A percentile compares a stretch with the other conserved stretches of the same genome.
These are phyloP conservation scores for Onychostruthus taczanowskii DNA, from an alignment of 2,113 vertebrate species.

Conservation along the genomic window DNA sequence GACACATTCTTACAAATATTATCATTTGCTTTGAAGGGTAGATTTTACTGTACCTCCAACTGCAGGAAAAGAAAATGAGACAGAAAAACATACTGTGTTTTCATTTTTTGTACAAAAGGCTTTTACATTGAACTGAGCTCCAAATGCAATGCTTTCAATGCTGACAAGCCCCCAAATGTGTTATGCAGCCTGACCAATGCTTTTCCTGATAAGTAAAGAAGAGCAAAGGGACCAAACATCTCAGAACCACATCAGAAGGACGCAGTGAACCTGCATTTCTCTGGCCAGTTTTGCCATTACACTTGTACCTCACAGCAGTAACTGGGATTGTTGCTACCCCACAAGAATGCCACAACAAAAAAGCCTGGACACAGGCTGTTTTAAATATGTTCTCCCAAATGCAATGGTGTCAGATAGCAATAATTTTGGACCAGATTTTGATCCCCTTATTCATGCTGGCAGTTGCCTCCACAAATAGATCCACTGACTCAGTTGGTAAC, in stretches of 20 bases:
- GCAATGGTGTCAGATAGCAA: conserved; percentile 50
- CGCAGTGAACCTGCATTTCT: neutral
- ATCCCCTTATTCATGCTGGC: conserved; percentile 48
- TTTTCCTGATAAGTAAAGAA: neutral
- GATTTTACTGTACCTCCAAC: neutral
- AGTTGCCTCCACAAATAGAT: conserved; percentile 47
- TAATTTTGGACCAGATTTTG: conserved; percentile 55
- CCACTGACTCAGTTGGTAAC: conserved; percentile 20
- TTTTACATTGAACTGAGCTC: neutral
- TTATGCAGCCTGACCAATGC: neutral
- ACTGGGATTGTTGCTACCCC: neutral
- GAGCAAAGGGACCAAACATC: neutral
- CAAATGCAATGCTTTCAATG: neutral
- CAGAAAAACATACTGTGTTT: neutral
- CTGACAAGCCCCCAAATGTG: neutral
- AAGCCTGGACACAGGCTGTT: conserved; percentile 7
- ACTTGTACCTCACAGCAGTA: neutral
- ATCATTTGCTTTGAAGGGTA: neutral
- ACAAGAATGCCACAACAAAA: conserved; percentile 10
- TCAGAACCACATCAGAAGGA: neutral
- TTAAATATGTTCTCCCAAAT: conserved; percentile 38
- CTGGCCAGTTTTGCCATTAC: neutral
- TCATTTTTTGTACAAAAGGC: neutral
- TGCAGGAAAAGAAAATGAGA: neutral
- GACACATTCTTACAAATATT: neutral